These are phyloP conservation scores for Morus bassanus DNA, from an alignment of 2,797 vertebrate species.

Conservation along the genomic window DNA sequence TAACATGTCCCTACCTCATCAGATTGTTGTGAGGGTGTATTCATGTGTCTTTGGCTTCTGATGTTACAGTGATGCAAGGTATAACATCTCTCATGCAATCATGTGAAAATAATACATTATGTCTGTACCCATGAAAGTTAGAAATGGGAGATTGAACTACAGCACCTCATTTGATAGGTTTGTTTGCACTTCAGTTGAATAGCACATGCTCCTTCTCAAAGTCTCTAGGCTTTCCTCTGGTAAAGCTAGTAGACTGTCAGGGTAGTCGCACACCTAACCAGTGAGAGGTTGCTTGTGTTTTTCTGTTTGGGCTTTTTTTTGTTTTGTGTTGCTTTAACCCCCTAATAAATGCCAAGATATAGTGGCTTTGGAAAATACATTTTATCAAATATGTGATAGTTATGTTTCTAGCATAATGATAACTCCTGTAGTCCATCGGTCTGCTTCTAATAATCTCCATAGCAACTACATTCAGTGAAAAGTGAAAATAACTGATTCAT, in stretches of 20 bases:
- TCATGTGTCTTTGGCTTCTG: background rate
- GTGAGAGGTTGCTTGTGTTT: background rate
- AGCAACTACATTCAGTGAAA: background rate
- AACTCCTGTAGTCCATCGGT: background rate
- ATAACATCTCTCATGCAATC: background rate
- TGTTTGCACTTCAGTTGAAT: background rate
- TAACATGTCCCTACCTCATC: background rate
- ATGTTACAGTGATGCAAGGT: background rate
- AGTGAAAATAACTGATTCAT: slow-evolving; percentile 23
- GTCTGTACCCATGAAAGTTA: background rate
- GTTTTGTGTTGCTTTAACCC: background rate
- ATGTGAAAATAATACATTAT: background rate
- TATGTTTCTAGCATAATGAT: background rate
- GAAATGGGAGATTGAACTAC: background rate
- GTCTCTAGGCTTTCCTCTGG: background rate
- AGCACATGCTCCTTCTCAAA: background rate
- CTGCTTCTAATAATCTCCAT: background rate
- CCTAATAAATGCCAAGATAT: background rate
- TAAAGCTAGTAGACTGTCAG: background rate
- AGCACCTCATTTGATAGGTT: background rate
- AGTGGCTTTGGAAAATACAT: background rate
- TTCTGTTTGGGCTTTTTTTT: background rate
- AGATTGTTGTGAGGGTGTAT: background rate
- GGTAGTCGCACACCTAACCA: background rate
- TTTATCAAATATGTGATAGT: background rate